Conservation (phyloP, 64 coral and sea anemone genomes). For the Exaiptasia diaphana region DNA sequence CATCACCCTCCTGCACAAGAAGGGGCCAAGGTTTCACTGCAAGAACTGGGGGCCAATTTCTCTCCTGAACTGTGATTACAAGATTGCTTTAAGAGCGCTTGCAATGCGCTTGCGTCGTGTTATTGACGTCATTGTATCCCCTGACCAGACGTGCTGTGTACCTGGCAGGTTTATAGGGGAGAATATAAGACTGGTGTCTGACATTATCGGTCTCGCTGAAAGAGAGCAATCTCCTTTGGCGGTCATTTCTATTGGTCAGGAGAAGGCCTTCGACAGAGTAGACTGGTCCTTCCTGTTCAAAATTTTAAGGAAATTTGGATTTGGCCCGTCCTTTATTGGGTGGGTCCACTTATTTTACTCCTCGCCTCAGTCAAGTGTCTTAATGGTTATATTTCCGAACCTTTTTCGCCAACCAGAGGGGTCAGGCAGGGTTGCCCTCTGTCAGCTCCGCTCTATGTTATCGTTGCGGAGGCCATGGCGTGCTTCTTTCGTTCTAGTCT, state of each 20-base stretch:
- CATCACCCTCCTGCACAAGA: neutral
- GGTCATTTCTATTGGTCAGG: constrained; percentile 28
- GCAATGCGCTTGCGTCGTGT: constrained; percentile 18
- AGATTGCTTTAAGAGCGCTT: constrained; percentile 29
- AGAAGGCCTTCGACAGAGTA: constrained; percentile 60
- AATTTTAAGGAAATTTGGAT: constrained; percentile 2
- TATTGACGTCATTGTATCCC: neutral
- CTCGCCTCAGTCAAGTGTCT: neutral
- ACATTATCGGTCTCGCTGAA: neutral
- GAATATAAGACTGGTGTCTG: neutral
- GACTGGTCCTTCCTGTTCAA: constrained; percentile 24
- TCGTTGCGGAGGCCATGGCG: constrained; percentile 6
- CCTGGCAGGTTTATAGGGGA: constrained; percentile 31
- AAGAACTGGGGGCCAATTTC: constrained; percentile 49
- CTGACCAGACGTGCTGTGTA: constrained; percentile 23
- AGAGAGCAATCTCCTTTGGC: neutral
- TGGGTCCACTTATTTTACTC: constrained; percentile 30
- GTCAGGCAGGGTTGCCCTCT: constrained; percentile 61
- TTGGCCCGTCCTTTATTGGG: constrained; percentile 2
- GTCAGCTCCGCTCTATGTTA: constrained; percentile 28
- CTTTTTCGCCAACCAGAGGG: constrained; percentile 21
- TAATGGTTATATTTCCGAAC: constrained; percentile 11
- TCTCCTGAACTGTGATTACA: neutral
- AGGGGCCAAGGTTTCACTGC: neutral
- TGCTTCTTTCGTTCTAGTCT: neutral